phyloP scores from a whole-genome alignment of 2,888 invertebrate species.

The Meteorus cinctellus region DNA sequence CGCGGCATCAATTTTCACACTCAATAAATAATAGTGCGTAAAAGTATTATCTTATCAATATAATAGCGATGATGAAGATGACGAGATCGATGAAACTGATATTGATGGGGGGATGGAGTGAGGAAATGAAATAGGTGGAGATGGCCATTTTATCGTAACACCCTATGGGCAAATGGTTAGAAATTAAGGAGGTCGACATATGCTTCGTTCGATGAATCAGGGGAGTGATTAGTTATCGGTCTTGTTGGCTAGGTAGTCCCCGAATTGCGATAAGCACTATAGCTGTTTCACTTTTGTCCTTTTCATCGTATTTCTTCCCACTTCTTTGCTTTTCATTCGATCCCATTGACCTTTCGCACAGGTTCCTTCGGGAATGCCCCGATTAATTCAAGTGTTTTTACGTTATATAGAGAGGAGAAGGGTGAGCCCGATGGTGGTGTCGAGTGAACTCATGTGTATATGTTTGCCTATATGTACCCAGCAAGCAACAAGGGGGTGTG shows the following conservation, averaged over 20 bases:
- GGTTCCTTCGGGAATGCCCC: conserved; percentile 69
- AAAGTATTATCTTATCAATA: neutral
- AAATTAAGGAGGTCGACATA: conserved; percentile 51
- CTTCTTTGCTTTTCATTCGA: conserved; percentile 48
- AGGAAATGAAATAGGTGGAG: neutral
- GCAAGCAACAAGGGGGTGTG: conserved; percentile 48
- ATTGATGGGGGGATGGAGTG: neutral
- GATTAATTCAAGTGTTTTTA: conserved; percentile 73
- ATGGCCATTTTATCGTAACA: conserved; percentile 35
- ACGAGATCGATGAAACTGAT: conserved; percentile 14
- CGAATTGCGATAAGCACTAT: conserved; percentile 58
- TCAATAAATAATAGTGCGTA: neutral
- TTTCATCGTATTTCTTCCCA: conserved; percentile 16
- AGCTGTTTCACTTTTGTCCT: neutral
- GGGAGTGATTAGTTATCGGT: conserved; percentile 53
- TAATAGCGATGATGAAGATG: conserved; percentile 13
- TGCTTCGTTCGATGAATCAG: conserved; percentile 43
- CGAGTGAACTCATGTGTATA: neutral
- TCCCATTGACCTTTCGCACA: conserved; percentile 70
- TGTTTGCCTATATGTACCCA: conserved; percentile 12
- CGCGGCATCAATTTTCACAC: conserved; percentile 7
- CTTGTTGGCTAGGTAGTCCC: conserved; percentile 27
- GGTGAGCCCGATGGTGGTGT: conserved; percentile 10
- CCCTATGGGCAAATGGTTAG: conserved; percentile 38
- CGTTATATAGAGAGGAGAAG: conserved; percentile 53